A percentile compares a stretch with the other conserved stretches of the same genome.
phyloP scores from a whole-genome alignment of 2,888 invertebrate genomes.

The Drosophila nigritarsus region DNA sequence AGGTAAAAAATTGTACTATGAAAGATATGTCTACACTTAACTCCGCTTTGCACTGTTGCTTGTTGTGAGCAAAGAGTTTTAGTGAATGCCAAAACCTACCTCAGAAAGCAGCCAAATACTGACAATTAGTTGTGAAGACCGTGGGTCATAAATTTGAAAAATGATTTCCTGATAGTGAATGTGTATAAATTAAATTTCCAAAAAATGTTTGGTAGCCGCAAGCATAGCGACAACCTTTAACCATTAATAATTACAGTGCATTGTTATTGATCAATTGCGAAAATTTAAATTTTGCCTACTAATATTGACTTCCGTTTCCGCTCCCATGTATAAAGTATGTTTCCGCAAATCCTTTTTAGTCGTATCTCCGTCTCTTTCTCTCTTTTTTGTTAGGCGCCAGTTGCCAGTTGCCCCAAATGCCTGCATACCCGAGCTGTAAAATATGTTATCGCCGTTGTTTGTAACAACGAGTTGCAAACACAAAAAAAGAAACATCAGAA shows the following conservation, averaged over 20 bases:
- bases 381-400: slow-evolving; percentile 44
- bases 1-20: background rate
- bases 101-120: background rate
- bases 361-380: slow-evolving; percentile 1
- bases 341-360: slow-evolving; percentile 55
- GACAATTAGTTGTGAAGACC: background rate
- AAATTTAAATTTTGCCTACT: slow-evolving; percentile 70
- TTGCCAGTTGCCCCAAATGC: slow-evolving; percentile 23
- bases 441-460: slow-evolving; percentile 67
- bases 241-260: slow-evolving; percentile 67
- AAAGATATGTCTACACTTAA: background rate
- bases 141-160: slow-evolving; percentile 59
- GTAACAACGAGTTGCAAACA: slow-evolving; percentile 11
- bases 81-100: background rate
- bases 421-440: slow-evolving; percentile 33
- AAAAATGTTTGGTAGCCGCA: slow-evolving; percentile 32
- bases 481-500: slow-evolving; percentile 43
- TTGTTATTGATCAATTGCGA: slow-evolving; percentile 46
- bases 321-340: slow-evolving; percentile 60
- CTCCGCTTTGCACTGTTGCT: background rate
- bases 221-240: slow-evolving; percentile 50
- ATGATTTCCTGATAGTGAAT: slow-evolving; percentile 68
- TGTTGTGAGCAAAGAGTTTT: background rate
- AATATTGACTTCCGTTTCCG: slow-evolving; percentile 80
- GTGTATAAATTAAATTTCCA: slow-evolving; percentile 44